A percentile compares a stretch with the other conserved stretches of the same genome.
phyloP scores from a whole-genome alignment of 1,140 invertebrate genomes.

The Harpegnathos saltator region DNA sequence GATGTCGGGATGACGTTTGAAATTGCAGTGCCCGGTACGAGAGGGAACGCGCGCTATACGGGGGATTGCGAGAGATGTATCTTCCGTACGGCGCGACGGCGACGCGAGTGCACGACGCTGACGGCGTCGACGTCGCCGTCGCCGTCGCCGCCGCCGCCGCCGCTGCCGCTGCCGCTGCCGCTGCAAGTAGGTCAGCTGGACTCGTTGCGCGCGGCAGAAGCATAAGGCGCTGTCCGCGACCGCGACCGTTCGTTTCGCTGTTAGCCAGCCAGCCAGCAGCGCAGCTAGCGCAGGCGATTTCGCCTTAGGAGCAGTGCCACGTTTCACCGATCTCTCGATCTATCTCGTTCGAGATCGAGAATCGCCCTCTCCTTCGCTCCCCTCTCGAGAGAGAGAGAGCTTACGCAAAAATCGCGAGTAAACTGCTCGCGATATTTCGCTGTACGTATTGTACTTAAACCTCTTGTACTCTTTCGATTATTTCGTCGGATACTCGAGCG shows the following conservation, averaged over 20 bases:
- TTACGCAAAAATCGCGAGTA: too few relatives aligned
- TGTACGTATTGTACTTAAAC: too few relatives aligned
- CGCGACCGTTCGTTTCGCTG: constrained; percentile 53
- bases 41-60: background rate
- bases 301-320: background rate
- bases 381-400: too few relatives aligned
- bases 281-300: constrained; percentile 20
- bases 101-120: constrained; percentile 1
- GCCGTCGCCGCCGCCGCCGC: constrained; percentile 33
- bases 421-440: too few relatives aligned
- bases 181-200: constrained; percentile 69
- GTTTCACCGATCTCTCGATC: constrained; percentile 34
- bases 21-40: constrained; percentile 13
- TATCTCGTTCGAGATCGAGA: background rate
- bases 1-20: constrained; percentile 19
- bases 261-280: too few relatives aligned
- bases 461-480: too few relatives aligned
- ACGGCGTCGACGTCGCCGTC: constrained; percentile 52
- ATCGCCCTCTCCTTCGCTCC: too few relatives aligned
- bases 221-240: constrained; percentile 65
- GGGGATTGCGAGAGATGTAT: too few relatives aligned
- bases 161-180: constrained; percentile 40
- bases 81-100: background rate
- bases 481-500: too few relatives aligned
- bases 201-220: constrained; percentile 55